Evolutionary conservation across 2,888 invertebrate species (phyloP).

Genomic region (Nephrotoma guestfalica): DNA sequence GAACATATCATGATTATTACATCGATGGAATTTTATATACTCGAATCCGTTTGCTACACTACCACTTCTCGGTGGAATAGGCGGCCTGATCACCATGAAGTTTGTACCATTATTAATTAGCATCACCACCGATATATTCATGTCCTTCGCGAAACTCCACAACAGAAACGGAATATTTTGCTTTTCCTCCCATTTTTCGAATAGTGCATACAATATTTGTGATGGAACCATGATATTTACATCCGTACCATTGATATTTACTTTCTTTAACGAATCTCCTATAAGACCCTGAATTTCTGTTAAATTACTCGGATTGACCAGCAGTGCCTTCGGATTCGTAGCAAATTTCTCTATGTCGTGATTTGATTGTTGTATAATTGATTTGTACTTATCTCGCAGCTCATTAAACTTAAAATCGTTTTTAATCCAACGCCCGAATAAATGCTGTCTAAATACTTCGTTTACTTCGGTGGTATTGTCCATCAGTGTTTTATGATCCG

Average conservation of each 20-base stretch:
- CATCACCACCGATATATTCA: constrained; percentile 25
- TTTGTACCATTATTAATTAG: constrained; percentile 23
- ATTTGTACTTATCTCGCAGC: constrained; percentile 22
- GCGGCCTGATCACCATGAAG: constrained; percentile 24
- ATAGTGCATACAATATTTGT: constrained; percentile 24
- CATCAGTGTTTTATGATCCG: constrained; percentile 2
- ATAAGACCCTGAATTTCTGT: constrained; percentile 18
- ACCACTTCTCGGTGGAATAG: constrained; percentile 24
- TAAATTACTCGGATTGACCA: constrained; percentile 24
- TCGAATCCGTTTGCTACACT: constrained; percentile 22
- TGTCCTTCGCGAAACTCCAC: constrained; percentile 25
- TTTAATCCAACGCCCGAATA: constrained; percentile 30
- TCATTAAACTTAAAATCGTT: constrained; percentile 23
- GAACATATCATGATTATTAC: constrained; percentile 47
- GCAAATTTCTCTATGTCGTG: constrained; percentile 12
- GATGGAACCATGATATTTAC: constrained; percentile 29
- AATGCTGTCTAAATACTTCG: constrained; percentile 17
- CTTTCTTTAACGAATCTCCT: constrained; percentile 21
- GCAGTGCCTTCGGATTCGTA: constrained; percentile 18
- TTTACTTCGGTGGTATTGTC: constrained; percentile 1
- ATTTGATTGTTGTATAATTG: constrained; percentile 16
- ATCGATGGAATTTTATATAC: constrained; percentile 26
- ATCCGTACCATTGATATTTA: constrained; percentile 22
- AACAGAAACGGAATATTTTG: constrained; percentile 23
- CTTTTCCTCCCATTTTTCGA: constrained; percentile 25